Conservation (phyloP, 2,113 vertebrate species). For the Malurus cyaneus region DNA sequence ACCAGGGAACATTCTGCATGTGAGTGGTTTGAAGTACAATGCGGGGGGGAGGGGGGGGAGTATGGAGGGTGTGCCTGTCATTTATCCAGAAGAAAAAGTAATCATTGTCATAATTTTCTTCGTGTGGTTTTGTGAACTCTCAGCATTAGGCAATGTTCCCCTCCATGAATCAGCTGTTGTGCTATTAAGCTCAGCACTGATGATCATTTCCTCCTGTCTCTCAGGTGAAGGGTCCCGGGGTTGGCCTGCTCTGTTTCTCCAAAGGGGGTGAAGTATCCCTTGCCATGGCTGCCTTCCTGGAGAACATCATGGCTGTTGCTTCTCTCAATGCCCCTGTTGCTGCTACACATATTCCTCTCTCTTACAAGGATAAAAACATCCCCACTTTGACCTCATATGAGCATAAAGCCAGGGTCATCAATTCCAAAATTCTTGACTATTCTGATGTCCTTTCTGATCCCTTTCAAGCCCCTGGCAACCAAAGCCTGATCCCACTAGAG, state of each 20-base stretch:
- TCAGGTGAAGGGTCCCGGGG: constrained; percentile 61
- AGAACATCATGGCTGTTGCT: constrained; percentile 75
- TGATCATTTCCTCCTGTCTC: not conserved
- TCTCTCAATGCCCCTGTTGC: constrained; percentile 41
- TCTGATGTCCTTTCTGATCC: constrained; percentile 47
- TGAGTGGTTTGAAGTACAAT: not conserved
- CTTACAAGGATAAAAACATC: constrained; percentile 68
- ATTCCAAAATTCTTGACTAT: constrained; percentile 59
- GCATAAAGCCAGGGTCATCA: not conserved
- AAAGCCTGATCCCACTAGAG: constrained; percentile 76
- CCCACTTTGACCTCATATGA: not conserved
- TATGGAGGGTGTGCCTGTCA: not conserved
- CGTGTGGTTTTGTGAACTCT: not conserved
- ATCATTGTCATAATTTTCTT: not conserved
- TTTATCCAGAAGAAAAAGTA: not conserved
- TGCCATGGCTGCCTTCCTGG: constrained; percentile 78
- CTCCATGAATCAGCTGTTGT: not conserved
- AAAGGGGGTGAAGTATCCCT: constrained; percentile 80
- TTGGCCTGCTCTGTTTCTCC: constrained; percentile 79
- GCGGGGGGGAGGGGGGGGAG: too few species aligned
- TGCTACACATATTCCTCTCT: constrained; percentile 39
- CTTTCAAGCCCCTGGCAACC: constrained; percentile 46
- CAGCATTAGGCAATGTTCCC: not conserved
- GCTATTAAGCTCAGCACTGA: not conserved
- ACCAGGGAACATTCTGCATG: not conserved